Percentiles rank a stretch among this genome's conserved stretches.
These are phyloP conservation scores for Todus mexicanus DNA, from an alignment of 2,797 vertebrate species.

Conservation along the genomic window DNA sequence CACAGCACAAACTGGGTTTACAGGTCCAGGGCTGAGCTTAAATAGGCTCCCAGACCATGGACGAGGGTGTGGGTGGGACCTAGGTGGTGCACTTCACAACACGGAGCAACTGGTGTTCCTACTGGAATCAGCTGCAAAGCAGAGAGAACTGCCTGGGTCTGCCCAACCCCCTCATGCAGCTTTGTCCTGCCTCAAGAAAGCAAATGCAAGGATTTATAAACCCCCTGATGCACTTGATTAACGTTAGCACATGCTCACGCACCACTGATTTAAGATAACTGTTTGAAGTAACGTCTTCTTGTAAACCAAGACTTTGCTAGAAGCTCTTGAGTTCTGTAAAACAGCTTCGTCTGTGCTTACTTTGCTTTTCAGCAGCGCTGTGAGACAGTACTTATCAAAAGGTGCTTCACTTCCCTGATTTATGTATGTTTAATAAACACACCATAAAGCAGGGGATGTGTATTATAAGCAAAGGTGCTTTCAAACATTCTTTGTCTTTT, in stretches of 20 bases:
- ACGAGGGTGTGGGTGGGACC: neutral
- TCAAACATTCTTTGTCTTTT: neutral
- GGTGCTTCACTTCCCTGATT: neutral
- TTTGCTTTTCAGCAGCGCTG: neutral
- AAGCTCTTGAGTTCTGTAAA: neutral
- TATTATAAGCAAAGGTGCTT: neutral
- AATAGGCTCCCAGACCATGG: neutral
- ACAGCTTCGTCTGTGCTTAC: neutral
- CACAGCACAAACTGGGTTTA: neutral
- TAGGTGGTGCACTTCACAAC: too few relatives aligned
- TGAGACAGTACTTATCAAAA: neutral
- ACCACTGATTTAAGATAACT: neutral
- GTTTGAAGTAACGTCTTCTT: neutral
- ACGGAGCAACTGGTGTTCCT: neutral
- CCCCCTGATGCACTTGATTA: fast-evolving
- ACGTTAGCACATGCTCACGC: neutral
- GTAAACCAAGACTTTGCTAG: neutral
- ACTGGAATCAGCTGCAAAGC: neutral
- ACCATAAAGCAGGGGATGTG: neutral
- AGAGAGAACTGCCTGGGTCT: neutral
- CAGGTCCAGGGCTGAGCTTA: neutral
- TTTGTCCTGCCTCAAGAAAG: neutral
- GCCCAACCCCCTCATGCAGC: fast-evolving
- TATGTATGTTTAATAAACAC: neutral
- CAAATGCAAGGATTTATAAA: neutral